Base-by-base conservation (phyloP, 2,888 invertebrate species). In the Rapana venosa region DNA sequence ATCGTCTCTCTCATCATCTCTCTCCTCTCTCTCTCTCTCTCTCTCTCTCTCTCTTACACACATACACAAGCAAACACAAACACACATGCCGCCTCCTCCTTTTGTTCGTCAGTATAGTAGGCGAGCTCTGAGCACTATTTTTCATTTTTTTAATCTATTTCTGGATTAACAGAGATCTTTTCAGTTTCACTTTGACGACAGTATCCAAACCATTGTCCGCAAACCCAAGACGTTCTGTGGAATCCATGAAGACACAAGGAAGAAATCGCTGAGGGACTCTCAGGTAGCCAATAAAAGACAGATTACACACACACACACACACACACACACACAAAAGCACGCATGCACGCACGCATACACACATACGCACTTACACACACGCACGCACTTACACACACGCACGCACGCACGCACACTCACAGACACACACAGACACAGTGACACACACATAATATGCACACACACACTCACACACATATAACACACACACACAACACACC, bases 11-110 rank as follows among this genome's bases (percentile, higher is more conserved):
- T 79, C 79, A 32, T 13, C 32, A 17, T 81, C 36, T 81, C 20
- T 81, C 81, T 81, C 20, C 81, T 81, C 81, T 81, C 81, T 81
- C 81, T 81, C 36, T 81, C 81, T 81, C 36, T 81, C 81, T 81
- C 81, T 81, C 81, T 36, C 81, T 81, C 81, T 36, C 81, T 81
- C 81, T 81, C 81, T 81, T 22, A 47, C 47, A 47, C 47, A 47
- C 47, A 47, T 8, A 47, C 47, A 47, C 47, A 47, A 2, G 8
- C 47, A 47, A 2, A 47, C 47, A 47, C 47, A 47, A 2, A 47
- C 47, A 47, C 47, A 47, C 47, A 47, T 8, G 8, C 47, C 47
- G 47, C 47, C 2, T 47, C 47, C 47, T 47, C 2, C 47, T 47
- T 8, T 47, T 8, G 47, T 47, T 47, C 47, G 47, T 47, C 2